Evolutionary conservation across 2,113 vertebrate species (phyloP).

Genomic region (Anguilla rostrata): DNA sequence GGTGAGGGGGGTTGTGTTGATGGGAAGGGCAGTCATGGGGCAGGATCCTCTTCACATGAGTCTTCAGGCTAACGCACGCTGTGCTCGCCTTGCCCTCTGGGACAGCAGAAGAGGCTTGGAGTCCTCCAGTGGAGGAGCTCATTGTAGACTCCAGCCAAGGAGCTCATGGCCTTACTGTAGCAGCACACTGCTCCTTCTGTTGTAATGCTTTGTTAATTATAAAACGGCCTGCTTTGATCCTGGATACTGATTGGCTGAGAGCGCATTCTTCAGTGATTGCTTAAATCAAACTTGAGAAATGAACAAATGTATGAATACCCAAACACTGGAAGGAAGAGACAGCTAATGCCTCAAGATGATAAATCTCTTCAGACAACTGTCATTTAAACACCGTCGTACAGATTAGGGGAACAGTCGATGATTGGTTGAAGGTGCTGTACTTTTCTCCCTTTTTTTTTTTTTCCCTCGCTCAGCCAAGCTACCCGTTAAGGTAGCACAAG

Average conservation of each 20-base stretch:
- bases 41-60: neutral
- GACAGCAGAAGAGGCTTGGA: neutral
- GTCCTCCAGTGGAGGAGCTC: neutral
- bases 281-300: no score
- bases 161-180: neutral
- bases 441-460: neutral
- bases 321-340: neutral
- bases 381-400: no score
- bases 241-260: no score
- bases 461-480: neutral
- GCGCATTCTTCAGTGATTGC: no score
- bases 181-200: no score
- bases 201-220: no score
- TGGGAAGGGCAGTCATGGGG: conserved; percentile 4
- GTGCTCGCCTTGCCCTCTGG: neutral
- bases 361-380: neutral
- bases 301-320: neutral
- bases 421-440: neutral
- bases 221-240: no score
- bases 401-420: no score
- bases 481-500: neutral
- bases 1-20: neutral
- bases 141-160: neutral
- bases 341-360: neutral
- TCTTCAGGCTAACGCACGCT: neutral